These are phyloP conservation scores for Apodemia mormo DNA, from an alignment of 2,888 invertebrate species.

Conservation along the genomic window DNA sequence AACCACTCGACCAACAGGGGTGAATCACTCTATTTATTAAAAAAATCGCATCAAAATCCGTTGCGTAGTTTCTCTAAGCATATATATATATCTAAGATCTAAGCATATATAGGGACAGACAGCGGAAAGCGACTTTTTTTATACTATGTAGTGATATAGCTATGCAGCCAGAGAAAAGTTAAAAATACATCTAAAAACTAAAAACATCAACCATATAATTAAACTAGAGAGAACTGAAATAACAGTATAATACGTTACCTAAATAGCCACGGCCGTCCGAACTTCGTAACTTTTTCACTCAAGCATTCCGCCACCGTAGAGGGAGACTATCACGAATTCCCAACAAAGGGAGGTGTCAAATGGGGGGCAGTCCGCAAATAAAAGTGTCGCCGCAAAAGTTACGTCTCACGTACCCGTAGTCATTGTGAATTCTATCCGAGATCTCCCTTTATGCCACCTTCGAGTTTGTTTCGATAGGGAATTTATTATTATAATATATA, in stretches of 20 bases:
- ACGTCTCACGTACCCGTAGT: slow-evolving; percentile 56
- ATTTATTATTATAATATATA: neutral
- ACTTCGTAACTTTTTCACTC: slow-evolving; percentile 45
- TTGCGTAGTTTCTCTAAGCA: too few relatives aligned
- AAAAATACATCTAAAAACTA: neutral
- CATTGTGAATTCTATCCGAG: slow-evolving; percentile 65
- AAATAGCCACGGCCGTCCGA: slow-evolving; percentile 37
- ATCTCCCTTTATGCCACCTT: slow-evolving; percentile 43
- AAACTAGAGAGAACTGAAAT: slow-evolving; percentile 31
- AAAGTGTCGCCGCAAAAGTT: slow-evolving; percentile 58
- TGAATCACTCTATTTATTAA: too few relatives aligned
- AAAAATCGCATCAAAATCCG: too few relatives aligned
- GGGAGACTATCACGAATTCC: slow-evolving; percentile 42
- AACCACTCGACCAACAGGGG: too few relatives aligned
- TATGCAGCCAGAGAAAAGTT: neutral
- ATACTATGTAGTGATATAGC: too few relatives aligned
- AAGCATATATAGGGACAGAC: too few relatives aligned
- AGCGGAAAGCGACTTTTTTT: too few relatives aligned
- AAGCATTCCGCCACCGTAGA: slow-evolving; percentile 44
- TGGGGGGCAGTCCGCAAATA: slow-evolving; percentile 59
- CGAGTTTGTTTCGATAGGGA: slow-evolving; percentile 60
- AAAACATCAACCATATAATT: neutral
- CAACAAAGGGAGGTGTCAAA: slow-evolving; percentile 54
- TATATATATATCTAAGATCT: too few relatives aligned
- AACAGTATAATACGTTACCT: slow-evolving; percentile 37